Evolutionary conservation across 2,888 invertebrate genomes (phyloP).

Genomic region (Nemotelus nigrinus): DNA sequence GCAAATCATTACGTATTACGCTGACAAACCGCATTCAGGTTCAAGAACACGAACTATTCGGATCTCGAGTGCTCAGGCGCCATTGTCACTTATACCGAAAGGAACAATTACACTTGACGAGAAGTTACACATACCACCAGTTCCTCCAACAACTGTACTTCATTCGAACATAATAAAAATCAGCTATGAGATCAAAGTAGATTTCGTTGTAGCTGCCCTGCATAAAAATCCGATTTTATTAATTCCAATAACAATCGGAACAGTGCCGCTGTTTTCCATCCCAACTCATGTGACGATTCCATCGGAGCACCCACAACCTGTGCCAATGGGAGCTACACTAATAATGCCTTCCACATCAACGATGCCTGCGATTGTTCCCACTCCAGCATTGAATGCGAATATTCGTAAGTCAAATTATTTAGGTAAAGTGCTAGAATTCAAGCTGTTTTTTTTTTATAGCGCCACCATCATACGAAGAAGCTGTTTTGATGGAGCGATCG

Average conservation of each 20-base stretch:
- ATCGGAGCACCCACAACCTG: conserved; percentile 52
- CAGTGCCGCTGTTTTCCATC: conserved; percentile 58
- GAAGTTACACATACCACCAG: conserved; percentile 60
- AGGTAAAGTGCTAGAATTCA: neutral
- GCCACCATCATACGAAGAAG: conserved; percentile 64
- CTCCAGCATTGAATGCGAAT: neutral
- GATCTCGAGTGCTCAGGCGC: neutral
- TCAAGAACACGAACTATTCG: neutral
- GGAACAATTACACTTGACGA: conserved; percentile 56
- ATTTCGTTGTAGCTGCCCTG: conserved; percentile 55
- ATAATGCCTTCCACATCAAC: conserved; percentile 23
- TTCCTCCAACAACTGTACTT: conserved; percentile 59
- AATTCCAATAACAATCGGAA: conserved; percentile 63
- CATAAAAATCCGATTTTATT: conserved; percentile 59
- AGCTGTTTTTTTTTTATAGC: conserved; percentile 54
- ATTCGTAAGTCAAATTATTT: conserved; percentile 15
- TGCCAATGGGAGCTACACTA: neutral
- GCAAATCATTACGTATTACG: conserved; percentile 17
- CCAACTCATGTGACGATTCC: conserved; percentile 43
- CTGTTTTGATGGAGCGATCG: conserved; percentile 60
- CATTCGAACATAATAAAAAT: conserved; percentile 19
- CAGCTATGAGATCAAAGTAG: conserved; percentile 13
- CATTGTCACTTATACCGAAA: neutral
- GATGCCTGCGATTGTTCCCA: neutral
- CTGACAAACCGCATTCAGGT: neutral